A percentile compares a stretch with the other conserved stretches of the same genome.
Evolutionary conservation across 2,113 vertebrate genomes (phyloP).

Genomic region (Hemiprocne comata): DNA sequence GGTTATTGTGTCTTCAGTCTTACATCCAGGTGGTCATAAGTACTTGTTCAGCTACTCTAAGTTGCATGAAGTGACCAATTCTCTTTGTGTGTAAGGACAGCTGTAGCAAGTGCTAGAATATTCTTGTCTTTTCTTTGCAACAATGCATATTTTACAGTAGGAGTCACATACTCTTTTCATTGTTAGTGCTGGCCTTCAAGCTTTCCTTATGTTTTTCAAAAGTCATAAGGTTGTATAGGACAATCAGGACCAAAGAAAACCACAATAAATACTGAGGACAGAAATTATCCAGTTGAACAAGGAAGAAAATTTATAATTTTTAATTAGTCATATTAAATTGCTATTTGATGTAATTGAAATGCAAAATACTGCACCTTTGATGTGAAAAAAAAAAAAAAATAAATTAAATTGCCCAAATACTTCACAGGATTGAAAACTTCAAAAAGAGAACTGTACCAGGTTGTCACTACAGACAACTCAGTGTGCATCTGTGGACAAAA

Average conservation of each 20-base stretch:
- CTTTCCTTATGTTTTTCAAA: background rate
- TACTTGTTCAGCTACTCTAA: background rate
- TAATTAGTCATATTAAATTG: background rate
- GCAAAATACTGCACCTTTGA: background rate
- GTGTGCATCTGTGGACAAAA: background rate
- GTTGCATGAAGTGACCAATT: background rate
- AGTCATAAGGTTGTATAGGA: background rate
- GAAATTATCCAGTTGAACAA: background rate
- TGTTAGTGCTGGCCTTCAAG: background rate
- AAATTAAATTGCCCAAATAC: background rate
- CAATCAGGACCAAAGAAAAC: background rate
- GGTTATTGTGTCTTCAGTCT: background rate
- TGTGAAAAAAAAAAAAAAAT: background rate
- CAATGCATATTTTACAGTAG: background rate
- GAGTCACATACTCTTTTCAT: background rate
- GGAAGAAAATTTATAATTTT: background rate
- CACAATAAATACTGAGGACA: background rate
- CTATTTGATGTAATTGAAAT: background rate
- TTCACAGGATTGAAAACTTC: background rate
- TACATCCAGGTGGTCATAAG: background rate
- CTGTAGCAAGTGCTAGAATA: background rate
- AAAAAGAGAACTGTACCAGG: background rate
- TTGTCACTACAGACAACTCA: background rate
- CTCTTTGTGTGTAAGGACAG: background rate
- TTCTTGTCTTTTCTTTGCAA: background rate